Percentiles rank a stretch among this genome's conserved stretches.
Conservation (phyloP, 2,797 vertebrate genomes). For the Antennarius maculatus region DNA sequence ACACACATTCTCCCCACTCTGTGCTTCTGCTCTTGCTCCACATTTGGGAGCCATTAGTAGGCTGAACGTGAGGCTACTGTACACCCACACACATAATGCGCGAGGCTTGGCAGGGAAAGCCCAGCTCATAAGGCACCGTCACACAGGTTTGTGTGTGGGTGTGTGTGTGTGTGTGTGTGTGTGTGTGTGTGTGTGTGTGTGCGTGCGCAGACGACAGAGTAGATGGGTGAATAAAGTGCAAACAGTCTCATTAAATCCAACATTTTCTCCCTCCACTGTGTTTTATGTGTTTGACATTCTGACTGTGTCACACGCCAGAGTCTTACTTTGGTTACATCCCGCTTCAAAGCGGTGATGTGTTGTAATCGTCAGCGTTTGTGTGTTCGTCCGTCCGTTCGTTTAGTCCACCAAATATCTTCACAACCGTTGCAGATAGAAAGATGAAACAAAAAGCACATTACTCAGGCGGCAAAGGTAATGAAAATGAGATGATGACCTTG, state of each 20-base stretch:
- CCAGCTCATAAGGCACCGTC: slow-evolving; percentile 49
- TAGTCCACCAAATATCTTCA: no score
- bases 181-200: slow-evolving; percentile 50
- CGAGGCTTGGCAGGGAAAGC: slow-evolving; percentile 64
- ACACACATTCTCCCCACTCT: background rate
- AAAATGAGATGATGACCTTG: no score
- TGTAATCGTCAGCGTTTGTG: no score
- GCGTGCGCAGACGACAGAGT: slow-evolving; percentile 22
- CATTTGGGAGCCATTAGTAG: slow-evolving; percentile 84
- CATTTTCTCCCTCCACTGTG: slow-evolving; percentile 32
- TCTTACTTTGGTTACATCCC: background rate
- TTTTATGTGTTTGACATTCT: slow-evolving; percentile 50
- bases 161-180: slow-evolving; percentile 53
- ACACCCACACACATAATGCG: slow-evolving; percentile 71
- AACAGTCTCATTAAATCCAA: slow-evolving; percentile 37
- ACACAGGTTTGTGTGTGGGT: slow-evolving; percentile 59
- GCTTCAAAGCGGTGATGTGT: no score
- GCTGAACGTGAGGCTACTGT: slow-evolving; percentile 81
- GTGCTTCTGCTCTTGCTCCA: slow-evolving; percentile 64
- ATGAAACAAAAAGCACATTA: no score
- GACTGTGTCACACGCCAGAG: slow-evolving; percentile 28
- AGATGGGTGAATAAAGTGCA: slow-evolving; percentile 36
- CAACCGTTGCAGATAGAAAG: no score
- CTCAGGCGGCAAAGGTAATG: no score
- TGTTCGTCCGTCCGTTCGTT: no score